A percentile compares a stretch with the other conserved stretches of the same genome.
phyloP scores from a whole-genome alignment of 2,888 invertebrate species.

The Alentia gelatinosa region DNA sequence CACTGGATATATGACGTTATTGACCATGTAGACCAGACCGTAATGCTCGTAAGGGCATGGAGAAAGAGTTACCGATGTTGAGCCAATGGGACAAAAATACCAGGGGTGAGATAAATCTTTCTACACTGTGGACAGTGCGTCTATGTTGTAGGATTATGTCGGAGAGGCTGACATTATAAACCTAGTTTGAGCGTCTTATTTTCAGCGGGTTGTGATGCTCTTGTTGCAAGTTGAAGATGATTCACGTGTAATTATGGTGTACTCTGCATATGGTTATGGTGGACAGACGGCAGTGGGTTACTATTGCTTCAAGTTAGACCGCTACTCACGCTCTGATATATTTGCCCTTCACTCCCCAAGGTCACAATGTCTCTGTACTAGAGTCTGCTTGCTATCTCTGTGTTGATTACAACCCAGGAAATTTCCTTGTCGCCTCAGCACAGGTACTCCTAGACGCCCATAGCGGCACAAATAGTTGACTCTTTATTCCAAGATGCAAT shows the following conservation, averaged over 20 bases:
- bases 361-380: neutral
- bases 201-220: neutral
- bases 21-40: too few relatives aligned
- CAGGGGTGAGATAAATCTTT: neutral
- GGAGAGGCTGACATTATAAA: neutral
- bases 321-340: neutral
- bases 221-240: neutral
- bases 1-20: too few relatives aligned
- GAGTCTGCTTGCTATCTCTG: too few relatives aligned
- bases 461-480: too few relatives aligned
- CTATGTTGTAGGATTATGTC: neutral
- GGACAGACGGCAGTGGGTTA: neutral
- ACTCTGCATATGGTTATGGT: too few relatives aligned
- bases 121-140: neutral
- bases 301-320: neutral
- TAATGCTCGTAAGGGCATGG: too few relatives aligned
- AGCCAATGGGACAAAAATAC: too few relatives aligned
- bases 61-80: too few relatives aligned
- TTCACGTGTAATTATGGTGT: too few relatives aligned
- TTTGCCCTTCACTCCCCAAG: neutral
- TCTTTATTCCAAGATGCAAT: neutral
- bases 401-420: too few relatives aligned
- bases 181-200: neutral
- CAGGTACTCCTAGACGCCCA: too few relatives aligned
- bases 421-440: too few relatives aligned